Base-by-base conservation (phyloP, 1,140 invertebrate genomes). In the Zaprionus tsacasi region DNA sequence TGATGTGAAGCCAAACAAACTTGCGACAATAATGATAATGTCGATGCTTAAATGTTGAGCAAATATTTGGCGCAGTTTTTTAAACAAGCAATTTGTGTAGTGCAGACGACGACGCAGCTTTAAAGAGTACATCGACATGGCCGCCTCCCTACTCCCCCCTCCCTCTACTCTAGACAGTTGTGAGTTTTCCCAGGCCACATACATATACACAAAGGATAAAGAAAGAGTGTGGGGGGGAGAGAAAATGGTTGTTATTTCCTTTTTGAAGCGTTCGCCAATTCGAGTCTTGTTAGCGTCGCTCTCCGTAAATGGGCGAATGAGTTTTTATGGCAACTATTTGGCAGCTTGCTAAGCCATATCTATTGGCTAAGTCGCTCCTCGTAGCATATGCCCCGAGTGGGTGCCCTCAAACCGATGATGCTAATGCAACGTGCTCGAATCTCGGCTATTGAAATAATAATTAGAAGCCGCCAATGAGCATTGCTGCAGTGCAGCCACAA, bases 1-100 rank as follows among this genome's bases (percentile, higher is more conserved):
- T 76, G 83, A 88, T 85, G 70, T 59, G 78, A 75, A 76, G 78
- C 78, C 78, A 78, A 79, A 77, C 75, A 79, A 79, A 79, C 82
- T 83, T 83, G 83, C 80, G 83, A 87, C 83, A 88, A 83, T 87
- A 80, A 85, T 89, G 78, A 73, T 74, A 78, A 78, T 75, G 72
- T 75, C 72, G 63, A 77, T 79, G 56, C 76, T 67, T 68, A 81
- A 76, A 66, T 78, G 71, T 78, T 78, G 68, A 59, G 67, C 80
- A 65, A 79, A 79, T 76, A 76, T 79, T 79, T 65, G 81, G 63
- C 63, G 52, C 27, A 50, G 48, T 71, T 86, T 74, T 80, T 89
- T 81, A 89, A 85, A 70, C 81, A 88, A 78, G 83, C 78, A 82
- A 80, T 88, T 87, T 72, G 72, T 88, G 67, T 83, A 45, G 81